phyloP scores from a whole-genome alignment of 2,797 vertebrate genomes.

The Hydrolagus colliei region DNA sequence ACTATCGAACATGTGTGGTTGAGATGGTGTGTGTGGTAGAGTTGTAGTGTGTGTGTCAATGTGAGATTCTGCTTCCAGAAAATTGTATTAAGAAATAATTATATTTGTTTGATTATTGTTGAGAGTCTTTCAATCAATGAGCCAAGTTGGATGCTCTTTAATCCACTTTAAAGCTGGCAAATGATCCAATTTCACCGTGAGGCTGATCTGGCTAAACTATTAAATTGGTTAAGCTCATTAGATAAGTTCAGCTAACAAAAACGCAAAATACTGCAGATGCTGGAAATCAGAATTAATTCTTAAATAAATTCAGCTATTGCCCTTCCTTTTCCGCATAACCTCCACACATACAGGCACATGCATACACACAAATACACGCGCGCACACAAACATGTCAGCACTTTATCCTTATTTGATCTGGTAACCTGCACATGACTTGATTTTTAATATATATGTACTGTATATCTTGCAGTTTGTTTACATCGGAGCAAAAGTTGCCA shows the following conservation, averaged over 20 bases:
- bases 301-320: neutral
- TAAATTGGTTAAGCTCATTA: neutral
- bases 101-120: neutral
- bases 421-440: neutral
- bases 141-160: too few relatives aligned
- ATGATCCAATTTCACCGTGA: neutral
- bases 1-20: neutral
- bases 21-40: too few relatives aligned
- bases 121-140: too few relatives aligned
- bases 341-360: too few relatives aligned
- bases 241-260: neutral
- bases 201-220: neutral
- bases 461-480: slow-evolving; percentile 39
- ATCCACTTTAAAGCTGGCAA: too few relatives aligned
- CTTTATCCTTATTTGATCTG: neutral
- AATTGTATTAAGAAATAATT: slow-evolving; percentile 51
- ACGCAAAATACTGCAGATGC: too few relatives aligned
- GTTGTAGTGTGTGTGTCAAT: slow-evolving; percentile 31
- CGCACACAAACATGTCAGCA: too few relatives aligned
- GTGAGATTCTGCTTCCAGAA: slow-evolving; percentile 47
- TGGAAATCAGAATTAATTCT: too few relatives aligned
- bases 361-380: too few relatives aligned
- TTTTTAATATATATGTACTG: neutral
- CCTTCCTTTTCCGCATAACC: too few relatives aligned
- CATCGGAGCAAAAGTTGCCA: neutral